Base-by-base conservation (phyloP, 2,888 invertebrate species). In the Rhyacophila evoluta region DNA sequence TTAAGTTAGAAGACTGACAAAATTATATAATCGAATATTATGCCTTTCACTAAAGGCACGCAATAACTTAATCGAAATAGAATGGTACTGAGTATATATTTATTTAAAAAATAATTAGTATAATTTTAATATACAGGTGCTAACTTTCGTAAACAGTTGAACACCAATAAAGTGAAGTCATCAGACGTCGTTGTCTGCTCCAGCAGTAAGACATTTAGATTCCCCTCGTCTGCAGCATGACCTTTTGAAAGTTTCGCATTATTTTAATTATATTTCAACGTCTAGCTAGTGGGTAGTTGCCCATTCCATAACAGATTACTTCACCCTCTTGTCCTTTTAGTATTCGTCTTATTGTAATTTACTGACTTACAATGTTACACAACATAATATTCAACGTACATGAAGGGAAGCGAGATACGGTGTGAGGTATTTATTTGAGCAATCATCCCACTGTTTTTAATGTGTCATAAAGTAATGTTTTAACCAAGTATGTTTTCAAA, bases 231-330 rank as follows among this genome's bases (percentile, higher is more conserved):
- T 73, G 73, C 55, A 55, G 55, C 19, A 55, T 19, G 75, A 78
- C 78, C 74, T 75, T 78, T 71, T 41, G 74, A 38, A 78, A 36
- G 70, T 70, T 78, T 78, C 70, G 28, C 67, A 75, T 75, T 72
- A 75, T 79, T 79, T 79, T 79, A 79, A 79, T 79, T 75, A 79
- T 79, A 75, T 79, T 75, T 75, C 79, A 37, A 36, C 55, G 11
- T 12, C 55, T 55, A 55, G 55, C 55, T 15, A 3, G 55, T 55
- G 19, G 25, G 25, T 55, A 25, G 55, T 25, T 55, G 15, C 25
- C 55, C 55, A 55, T 55, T 55, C 55, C 25, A 25, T 55, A 25
- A 19, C 55, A 19, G 55, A 55, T 55, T 55, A 55, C 55, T 55
- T 25, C 15, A 55, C 55, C 19, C 55, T 19, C 55, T 55, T 55